Evolutionary conservation across 2,797 vertebrate species (phyloP), one percentile per base, ranked within the genome.

Genomic region (Phylloscopus collybita): DNA sequence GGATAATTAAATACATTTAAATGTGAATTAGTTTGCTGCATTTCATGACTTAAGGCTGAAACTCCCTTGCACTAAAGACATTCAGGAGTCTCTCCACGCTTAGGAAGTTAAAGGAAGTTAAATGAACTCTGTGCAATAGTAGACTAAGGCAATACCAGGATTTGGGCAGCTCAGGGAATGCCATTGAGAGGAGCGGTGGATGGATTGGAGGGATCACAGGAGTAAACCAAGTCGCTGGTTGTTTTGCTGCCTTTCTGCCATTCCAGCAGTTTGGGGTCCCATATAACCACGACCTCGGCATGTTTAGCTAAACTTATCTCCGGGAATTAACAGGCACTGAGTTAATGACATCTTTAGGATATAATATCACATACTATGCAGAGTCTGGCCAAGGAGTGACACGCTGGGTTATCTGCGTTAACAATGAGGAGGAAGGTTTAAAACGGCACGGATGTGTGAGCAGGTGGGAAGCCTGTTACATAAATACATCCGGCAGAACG

Each of bases 1-100:
- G 80, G 65, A 36, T 85, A 93, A 95, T 80, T 72, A 94, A 92
- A 74, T 67, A 44, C 36, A 66, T 74, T 71, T 71, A 86, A 78
- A 74, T 54, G 36, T 23, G 45, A 92, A 90, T 90, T 71, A 65
- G 20, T 72, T 76, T 76, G 78, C 69, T 93, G 62, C 67, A 47
- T 69, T 81, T 78, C 5, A 5, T 66, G 69, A 38, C 36, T 85
- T 88, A 69, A 72, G 65, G 69, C 50, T 75, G 65, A 86, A 93
- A 27, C 16, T 73, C 34, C 47, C 47, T 51, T 50, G 45, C 15
- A 42, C 32, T 38, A 12, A 86, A 74, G 20, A 57, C 16, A 15
- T 42, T 80, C n/a, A 40, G 61, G 42, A 87, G 8, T 44, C 30
- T 30, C 56, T 69, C 47, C 29, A 27, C 3, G 20, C 30, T 49